Evolutionary conservation across 2,888 invertebrate genomes (phyloP), one percentile per base, ranked within the genome.

Genomic region (Parasteatoda lunata): DNA sequence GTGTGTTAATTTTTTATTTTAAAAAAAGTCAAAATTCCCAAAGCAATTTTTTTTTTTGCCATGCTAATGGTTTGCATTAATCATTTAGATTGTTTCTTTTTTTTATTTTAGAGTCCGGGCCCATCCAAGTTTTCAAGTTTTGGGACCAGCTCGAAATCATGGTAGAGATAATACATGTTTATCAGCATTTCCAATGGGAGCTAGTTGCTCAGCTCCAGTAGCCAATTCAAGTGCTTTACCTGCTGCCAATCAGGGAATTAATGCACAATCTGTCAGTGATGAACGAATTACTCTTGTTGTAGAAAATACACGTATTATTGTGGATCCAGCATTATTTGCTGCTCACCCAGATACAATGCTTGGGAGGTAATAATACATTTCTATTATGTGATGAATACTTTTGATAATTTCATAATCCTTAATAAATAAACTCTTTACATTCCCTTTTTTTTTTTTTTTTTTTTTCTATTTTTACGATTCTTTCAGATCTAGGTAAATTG

Each of bases 301-400:
- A 13, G 99, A 99, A 91, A 97, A 97, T 91, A 98, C 98, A 0
- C 94, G 97, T 89, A 98, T 98, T 92, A 95, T 98, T 71, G 95
- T 98, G 47, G 98, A 98, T 92, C 97, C 97, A 6, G 95, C 96
- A 3, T 94, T 98, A 89, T 97, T 99, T 91, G 96, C 96, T 9
- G 96, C 97, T 3, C 97, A 98, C 92, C 98, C 99, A 0, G 98
- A 99, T 91, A 99, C 99, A 0, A 98, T 99, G 98, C 93, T 99
- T 54, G 99, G 99, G n/a, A 92, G 94, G 94, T 93, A 90, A 86
- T 90, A 84, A 59, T 30, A 30, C 30, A 30, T 30, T 30, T 30
- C 30, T 30, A 30, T 30, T 30, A 30, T 30, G 30, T 30, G 30
- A 30, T 30, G 30, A 30, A 30, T 30, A 30, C 30, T 30, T 30